Conservation (phyloP, 1,140 invertebrate genomes). For the Caerostris extrusa region DNA sequence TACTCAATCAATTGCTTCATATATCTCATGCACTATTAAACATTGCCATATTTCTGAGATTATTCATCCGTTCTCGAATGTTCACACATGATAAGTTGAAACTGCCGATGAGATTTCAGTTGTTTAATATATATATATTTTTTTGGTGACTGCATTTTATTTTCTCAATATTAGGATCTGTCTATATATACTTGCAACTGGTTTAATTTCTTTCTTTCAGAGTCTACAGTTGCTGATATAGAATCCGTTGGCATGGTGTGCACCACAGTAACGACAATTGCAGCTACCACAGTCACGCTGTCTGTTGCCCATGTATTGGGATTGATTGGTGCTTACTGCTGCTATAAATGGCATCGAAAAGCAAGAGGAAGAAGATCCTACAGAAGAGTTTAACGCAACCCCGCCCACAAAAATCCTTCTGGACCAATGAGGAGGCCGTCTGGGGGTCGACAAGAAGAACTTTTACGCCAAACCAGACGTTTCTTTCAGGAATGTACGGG, state of each 20-base stretch:
- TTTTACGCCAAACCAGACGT: constrained; percentile 77
- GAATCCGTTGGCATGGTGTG: constrained; percentile 79
- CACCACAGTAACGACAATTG: constrained; percentile 80
- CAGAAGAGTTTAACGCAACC: constrained; percentile 62
- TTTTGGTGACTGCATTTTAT: no score
- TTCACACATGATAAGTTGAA: no score
- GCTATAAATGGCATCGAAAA: constrained; percentile 80
- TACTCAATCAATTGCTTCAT: no score
- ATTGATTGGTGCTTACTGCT: constrained; percentile 79
- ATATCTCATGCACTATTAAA: no score
- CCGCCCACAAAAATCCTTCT: neutral
- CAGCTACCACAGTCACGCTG: constrained; percentile 80
- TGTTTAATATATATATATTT: no score
- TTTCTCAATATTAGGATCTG: no score
- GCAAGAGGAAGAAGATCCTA: constrained; percentile 72
- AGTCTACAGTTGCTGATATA: neutral
- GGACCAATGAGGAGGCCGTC: constrained; percentile 8
- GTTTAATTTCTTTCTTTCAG: neutral
- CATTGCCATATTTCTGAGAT: no score
- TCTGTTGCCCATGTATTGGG: constrained; percentile 80
- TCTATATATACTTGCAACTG: no score
- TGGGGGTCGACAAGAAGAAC: constrained; percentile 34
- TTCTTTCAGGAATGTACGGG: constrained; percentile 77
- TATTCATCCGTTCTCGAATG: no score
- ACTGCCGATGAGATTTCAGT: no score